Evolutionary conservation across 2,888 invertebrate genomes (phyloP).

Genomic region (Hypomecis atomaria): DNA sequence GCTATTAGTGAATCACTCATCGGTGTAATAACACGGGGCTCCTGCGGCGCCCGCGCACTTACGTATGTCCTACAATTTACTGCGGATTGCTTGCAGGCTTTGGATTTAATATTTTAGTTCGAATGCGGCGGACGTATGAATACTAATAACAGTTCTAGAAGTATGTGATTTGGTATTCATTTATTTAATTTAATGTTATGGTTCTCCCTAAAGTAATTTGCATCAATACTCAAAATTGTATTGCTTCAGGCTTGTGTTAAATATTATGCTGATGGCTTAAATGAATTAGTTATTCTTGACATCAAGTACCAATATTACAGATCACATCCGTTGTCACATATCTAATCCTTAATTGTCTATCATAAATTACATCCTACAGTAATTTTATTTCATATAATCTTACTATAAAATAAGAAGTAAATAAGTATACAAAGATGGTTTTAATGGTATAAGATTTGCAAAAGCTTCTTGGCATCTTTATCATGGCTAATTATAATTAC

Average conservation of each 20-base stretch:
- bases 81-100: conserved; percentile 34
- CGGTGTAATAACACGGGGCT: conserved; percentile 51
- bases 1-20: conserved; percentile 62
- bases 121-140: conserved; percentile 16
- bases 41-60: conserved; percentile 30
- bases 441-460: not conserved
- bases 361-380: too few relatives aligned
- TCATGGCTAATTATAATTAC: conserved; percentile 36
- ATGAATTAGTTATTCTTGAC: too few relatives aligned
- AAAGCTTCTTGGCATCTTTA: conserved; percentile 17
- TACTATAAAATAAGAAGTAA: too few relatives aligned
- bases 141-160: conserved; percentile 3
- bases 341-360: too few relatives aligned
- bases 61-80: conserved; percentile 34
- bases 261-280: too few relatives aligned
- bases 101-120: conserved; percentile 12
- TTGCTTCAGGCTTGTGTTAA: too few relatives aligned
- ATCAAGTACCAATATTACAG: too few relatives aligned
- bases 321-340: too few relatives aligned
- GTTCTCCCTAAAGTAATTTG: not conserved
- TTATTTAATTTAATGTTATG: conserved; percentile 8
- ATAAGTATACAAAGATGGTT: too few relatives aligned
- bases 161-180: conserved; percentile 10
- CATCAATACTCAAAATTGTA: too few relatives aligned
- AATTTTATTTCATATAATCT: too few relatives aligned